Evolutionary conservation across 2,888 invertebrate species (phyloP).

Genomic region (Theodoxus fluviatilis): DNA sequence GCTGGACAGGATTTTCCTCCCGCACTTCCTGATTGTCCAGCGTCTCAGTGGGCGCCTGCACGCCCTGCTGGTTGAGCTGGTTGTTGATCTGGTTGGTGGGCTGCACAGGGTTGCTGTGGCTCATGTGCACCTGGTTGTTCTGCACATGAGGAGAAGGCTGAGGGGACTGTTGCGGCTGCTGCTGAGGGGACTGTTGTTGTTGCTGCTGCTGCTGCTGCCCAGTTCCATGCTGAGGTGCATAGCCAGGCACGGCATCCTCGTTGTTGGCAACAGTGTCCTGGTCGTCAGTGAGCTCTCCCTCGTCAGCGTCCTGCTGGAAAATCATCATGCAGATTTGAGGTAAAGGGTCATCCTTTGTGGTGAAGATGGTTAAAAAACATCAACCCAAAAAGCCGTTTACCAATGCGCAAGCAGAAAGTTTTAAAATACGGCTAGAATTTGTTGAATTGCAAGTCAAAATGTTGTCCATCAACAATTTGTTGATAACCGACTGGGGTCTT

Average conservation of each 20-base stretch:
- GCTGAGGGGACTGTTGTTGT: conserved; percentile 30
- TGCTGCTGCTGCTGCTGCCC: conserved; percentile 30
- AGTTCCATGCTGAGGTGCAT: conserved; percentile 42
- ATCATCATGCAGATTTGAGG: too few relatives aligned
- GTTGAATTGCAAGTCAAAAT: too few relatives aligned
- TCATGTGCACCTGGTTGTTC: conserved; percentile 49
- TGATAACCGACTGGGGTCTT: too few relatives aligned
- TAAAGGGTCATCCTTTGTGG: too few relatives aligned
- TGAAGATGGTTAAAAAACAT: too few relatives aligned
- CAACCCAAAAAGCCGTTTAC: too few relatives aligned
- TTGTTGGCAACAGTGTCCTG: conserved; percentile 38
- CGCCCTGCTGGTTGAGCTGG: conserved; percentile 43
- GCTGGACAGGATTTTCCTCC: conserved; percentile 5
- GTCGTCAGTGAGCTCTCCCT: conserved; percentile 50
- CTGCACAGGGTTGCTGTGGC: conserved; percentile 28
- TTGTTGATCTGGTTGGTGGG: conserved; percentile 53
- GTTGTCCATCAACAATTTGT: too few relatives aligned
- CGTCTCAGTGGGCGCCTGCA: conserved; percentile 5
- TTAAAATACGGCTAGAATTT: too few relatives aligned
- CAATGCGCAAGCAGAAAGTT: too few relatives aligned
- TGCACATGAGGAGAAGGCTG: conserved; percentile 32
- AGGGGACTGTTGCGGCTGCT: conserved; percentile 9
- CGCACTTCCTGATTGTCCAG: conserved; percentile 9
- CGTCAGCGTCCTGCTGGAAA: conserved; percentile 49
- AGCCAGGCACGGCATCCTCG: conserved; percentile 58